Base-by-base conservation (phyloP, 1,140 invertebrate species). In the Anoplophora glabripennis region DNA sequence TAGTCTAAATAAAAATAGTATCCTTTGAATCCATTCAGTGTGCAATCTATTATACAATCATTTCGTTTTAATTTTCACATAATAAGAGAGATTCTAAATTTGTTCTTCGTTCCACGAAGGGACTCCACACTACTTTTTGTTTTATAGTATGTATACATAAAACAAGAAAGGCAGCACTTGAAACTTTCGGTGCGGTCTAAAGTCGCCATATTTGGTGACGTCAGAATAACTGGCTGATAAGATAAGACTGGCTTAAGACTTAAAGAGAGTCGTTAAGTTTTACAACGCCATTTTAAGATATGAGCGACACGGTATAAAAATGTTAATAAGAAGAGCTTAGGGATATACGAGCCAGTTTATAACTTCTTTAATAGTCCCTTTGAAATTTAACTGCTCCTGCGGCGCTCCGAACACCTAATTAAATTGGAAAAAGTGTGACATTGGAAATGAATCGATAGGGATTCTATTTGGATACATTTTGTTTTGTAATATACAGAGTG, bases 161-260 rank as follows among this genome's bases (percentile, higher is more conserved):
- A 44, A 12, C 35, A 52, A 17, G 49, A 52, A 37, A 38, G 47
- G 38, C 47, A 44, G 18, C 38, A 52, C 34, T 40, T 33, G 48
- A 54, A 63, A 63, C 48, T 15, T 49, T 63, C 64, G 53, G 60
- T 37, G 48, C 46, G 54, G 64, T 58, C 40, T 44, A n/a, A 11
- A 58, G 56, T 56, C 60, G 64, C 64, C 64, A 66, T 66, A 66
- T 63, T 66, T 63, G 64, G 63, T 61, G 61, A 63, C 64, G 61
- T 60, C 58, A 59, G 21, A 28, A 28, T 66, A 66, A 66, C 64
- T 63, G 64, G 57, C 53, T 66, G 64, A 66, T 66, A 66, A 66
- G 64, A 66, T 66, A 66, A 66, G 64, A 66, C 63, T 46, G 64
- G 63, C 61, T 63, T 63, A 66, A 66, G 64, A 63, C 64, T 66